Conservation (phyloP, 2,888 invertebrate genomes). For the Metopia argyrocephala region DNA sequence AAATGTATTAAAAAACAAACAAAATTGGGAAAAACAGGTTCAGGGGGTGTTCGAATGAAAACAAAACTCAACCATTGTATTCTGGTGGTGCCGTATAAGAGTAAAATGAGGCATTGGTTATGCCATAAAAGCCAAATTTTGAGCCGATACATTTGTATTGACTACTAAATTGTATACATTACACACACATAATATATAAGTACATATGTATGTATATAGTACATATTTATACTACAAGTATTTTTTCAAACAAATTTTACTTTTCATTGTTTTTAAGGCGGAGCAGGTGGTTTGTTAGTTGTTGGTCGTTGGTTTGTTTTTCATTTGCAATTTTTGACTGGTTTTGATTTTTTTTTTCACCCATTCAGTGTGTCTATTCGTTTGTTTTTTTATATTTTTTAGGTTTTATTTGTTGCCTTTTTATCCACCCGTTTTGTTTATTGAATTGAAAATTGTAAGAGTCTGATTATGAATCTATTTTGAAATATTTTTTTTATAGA, state of each 20-base stretch:
- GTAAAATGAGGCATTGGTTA: constrained; percentile 13
- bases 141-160: constrained; percentile 38
- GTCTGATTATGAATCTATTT: constrained; percentile 5
- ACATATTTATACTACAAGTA: no score
- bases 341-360: constrained; percentile 63
- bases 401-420: not conserved
- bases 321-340: constrained; percentile 60
- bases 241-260: no score
- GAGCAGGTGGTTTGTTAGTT: constrained; percentile 62
- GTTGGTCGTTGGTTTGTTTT: constrained; percentile 42
- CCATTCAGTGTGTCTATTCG: constrained; percentile 55
- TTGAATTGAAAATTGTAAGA: constrained; percentile 36
- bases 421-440: constrained; percentile 12
- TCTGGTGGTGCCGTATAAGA: not conserved
- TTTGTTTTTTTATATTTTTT: constrained; percentile 9
- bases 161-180: constrained; percentile 8
- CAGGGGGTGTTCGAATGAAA: constrained; percentile 53
- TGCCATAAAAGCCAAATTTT: constrained; percentile 45
- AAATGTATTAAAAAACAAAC: not conserved
- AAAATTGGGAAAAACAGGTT: constrained; percentile 42
- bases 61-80: constrained; percentile 8
- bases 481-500: constrained; percentile 26
- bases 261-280: constrained; percentile 56
- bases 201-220: not conserved
- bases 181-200: not conserved